Base-by-base conservation (phyloP, 1,140 invertebrate genomes). In the Drosophila sturtevanti region DNA sequence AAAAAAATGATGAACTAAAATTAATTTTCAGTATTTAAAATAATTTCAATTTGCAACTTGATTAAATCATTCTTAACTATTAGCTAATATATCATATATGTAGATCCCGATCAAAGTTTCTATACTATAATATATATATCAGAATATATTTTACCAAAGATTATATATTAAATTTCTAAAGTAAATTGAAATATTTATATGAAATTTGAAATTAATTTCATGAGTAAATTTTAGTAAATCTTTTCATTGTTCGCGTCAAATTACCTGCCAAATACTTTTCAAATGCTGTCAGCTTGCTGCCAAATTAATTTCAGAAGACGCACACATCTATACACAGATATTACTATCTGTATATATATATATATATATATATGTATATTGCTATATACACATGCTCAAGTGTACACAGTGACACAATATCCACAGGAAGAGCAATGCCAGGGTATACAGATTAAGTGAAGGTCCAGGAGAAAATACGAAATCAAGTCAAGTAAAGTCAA, bases 231-330 rank as follows among this genome's bases (percentile, higher is more conserved):
- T 12, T 37, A 10, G 68, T 14, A 58, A 58, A 58, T 44, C 41
- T 18, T 48, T 48, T 11, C 16, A 58, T 18, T 35, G 59, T 44
- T 21, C 7, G 41, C 21, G 51, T 22, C 56, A 76, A 76, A 76
- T 75, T 75, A 62, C 72, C 72, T 73, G 31, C 58, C 72, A 74
- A 48, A 48, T 48, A 18, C 55, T 73, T 14, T 73, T 16, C 38
- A 51, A 68, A 51, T 34, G 68, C 52, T 77, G 78, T 73, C 78
- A 77, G 69, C 73, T 65, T 44, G 66, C 72, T 75, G 80, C 62
- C 68, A 79, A 79, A 85, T 82, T 82, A 79, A 84, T 85, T 85
- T 80, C 35, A 24, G 55, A 64, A 67, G 56, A 59, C 63, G 58
- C 38, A 48, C 11, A 35, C 48, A 56, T 41, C 54, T 35, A 14